Conservation (phyloP, 2,113 vertebrate species). For the Ramphastos sulfuratus region DNA sequence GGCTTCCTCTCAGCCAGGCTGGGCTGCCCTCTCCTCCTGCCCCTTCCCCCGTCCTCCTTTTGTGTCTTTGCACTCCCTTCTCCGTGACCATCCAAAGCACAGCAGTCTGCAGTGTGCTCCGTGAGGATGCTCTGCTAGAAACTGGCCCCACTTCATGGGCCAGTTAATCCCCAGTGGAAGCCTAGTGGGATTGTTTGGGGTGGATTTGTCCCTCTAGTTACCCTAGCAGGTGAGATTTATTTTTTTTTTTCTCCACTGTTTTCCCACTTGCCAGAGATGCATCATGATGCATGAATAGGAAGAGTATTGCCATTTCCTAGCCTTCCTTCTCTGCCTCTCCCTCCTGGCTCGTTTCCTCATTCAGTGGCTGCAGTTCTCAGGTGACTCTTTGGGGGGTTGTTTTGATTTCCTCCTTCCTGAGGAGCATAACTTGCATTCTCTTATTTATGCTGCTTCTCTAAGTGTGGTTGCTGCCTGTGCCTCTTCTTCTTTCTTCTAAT, state of each 20-base stretch:
- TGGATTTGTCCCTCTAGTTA: slow-evolving; percentile 10
- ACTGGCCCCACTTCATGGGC: not conserved
- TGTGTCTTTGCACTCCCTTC: slow-evolving; percentile 11
- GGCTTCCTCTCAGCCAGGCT: not conserved
- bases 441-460: not conserved
- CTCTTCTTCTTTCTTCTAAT: not conserved
- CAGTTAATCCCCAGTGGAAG: not conserved
- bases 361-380: not conserved
- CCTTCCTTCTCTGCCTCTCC: not conserved
- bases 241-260: rapidly evolving
- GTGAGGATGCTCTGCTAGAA: slow-evolving; percentile 22
- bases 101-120: not conserved
- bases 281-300: not conserved
- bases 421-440: not conserved
- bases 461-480: not conserved
- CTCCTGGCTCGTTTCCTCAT: not conserved
- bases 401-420: not conserved
- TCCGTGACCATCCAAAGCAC: not conserved
- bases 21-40: not conserved
- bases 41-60: not conserved
- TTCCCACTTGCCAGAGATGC: not conserved
- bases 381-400: not conserved
- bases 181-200: not conserved
- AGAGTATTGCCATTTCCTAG: not conserved
- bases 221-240: slow-evolving; percentile 6